Conservation (phyloP, 2,888 invertebrate genomes). For the Horisme vitalbata region DNA sequence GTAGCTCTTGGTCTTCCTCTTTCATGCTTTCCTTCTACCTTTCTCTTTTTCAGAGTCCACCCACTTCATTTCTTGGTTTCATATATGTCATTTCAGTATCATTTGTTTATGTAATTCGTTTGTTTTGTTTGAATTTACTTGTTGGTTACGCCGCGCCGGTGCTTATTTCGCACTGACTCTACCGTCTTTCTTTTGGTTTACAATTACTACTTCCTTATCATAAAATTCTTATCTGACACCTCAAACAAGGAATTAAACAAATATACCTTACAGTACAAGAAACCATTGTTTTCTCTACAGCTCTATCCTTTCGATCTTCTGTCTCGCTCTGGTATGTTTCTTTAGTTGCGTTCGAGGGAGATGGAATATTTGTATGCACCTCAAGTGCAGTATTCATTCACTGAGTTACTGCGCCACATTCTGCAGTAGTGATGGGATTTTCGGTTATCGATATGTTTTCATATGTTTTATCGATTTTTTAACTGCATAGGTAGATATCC, state of each 20-base stretch:
- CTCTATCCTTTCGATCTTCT: constrained; percentile 60
- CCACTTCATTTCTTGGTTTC: too few species aligned
- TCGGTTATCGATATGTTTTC: constrained; percentile 32
- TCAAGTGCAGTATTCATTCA: constrained; percentile 70
- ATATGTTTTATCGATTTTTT: constrained; percentile 24
- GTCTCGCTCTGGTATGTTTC: constrained; percentile 38
- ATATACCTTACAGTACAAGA: constrained; percentile 40
- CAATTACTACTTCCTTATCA: neutral
- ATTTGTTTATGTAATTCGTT: too few species aligned
- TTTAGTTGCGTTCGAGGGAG: constrained; percentile 10
- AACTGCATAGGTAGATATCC: neutral
- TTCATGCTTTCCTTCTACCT: too few species aligned
- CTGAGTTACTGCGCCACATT: constrained; percentile 74
- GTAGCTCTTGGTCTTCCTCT: too few species aligned
- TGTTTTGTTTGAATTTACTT: too few species aligned
- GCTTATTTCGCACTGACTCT: too few species aligned
- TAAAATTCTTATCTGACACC: constrained; percentile 6
- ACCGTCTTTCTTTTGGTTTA: too few species aligned
- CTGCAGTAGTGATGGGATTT: constrained; percentile 59
- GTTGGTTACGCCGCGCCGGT: too few species aligned
- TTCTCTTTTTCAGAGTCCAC: too few species aligned
- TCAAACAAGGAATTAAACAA: constrained; percentile 35
- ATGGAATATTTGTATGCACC: constrained; percentile 17
- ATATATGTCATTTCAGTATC: too few species aligned
- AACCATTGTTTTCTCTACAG: constrained; percentile 55